Evolutionary conservation across 2,797 vertebrate genomes (phyloP).

Genomic region (Pipistrellus nathusii): DNA sequence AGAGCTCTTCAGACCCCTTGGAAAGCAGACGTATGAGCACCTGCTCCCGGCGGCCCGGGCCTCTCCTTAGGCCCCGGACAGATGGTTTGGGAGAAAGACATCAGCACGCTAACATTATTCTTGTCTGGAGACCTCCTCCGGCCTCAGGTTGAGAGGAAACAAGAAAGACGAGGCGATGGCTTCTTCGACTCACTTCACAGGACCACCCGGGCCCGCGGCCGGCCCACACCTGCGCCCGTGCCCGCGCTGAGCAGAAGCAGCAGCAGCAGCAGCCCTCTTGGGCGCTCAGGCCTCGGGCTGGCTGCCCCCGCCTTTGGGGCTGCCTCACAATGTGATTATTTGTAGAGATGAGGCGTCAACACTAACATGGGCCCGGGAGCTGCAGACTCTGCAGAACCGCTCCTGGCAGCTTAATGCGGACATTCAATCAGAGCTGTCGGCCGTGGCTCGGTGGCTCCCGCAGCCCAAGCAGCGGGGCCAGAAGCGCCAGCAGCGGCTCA

Average conservation of each 20-base stretch:
- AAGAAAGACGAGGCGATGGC: background rate
- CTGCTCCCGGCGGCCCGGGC: background rate
- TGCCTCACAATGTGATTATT: conserved; percentile 62
- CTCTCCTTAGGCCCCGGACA: background rate
- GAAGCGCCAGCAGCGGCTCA: conserved; percentile 67
- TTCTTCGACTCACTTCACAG: background rate
- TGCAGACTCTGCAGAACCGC: conserved; percentile 28
- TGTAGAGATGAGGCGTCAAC: conserved; percentile 77
- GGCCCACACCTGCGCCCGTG: background rate
- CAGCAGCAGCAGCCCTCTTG: background rate
- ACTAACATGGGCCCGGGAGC: conserved; percentile 70
- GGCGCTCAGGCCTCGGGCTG: accelerated
- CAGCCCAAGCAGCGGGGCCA: conserved; percentile 68
- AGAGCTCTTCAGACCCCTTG: background rate
- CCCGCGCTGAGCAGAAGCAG: background rate
- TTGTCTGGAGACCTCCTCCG: background rate
- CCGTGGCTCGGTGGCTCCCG: conserved; percentile 29
- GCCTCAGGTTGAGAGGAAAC: background rate
- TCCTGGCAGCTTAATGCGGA: conserved; percentile 81
- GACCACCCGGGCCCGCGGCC: accelerated
- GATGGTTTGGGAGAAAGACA: background rate
- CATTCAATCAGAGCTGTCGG: conserved; percentile 75
- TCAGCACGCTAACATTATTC: background rate
- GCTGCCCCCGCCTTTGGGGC: conserved; percentile 28
- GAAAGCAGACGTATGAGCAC: background rate